Base-by-base conservation (phyloP, 2,113 vertebrate genomes). In the Fukomys damarensis region DNA sequence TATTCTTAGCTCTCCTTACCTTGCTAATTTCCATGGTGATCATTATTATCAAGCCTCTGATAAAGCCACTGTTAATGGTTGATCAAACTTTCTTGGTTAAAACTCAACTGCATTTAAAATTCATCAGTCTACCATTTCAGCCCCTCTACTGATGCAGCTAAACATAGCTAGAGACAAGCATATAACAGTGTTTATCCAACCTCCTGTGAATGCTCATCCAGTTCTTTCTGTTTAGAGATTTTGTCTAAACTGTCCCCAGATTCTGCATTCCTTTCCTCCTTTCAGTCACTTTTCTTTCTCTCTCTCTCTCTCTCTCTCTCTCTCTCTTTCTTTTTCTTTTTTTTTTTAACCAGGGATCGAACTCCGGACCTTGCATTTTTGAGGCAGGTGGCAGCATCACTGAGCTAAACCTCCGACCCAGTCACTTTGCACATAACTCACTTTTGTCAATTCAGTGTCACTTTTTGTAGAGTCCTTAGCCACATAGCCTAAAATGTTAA, bases 91-190 rank as follows among this genome's bases (percentile, higher is more conserved):
- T 84, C 11, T 41, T 79, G n/a, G 9, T 17, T 66, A 68, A 86
- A 63, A n/a, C 32, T 22, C 22, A 72, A 38, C 28, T 2, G 7
- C 43, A 30, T 3, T 58, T 61, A 77, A 79, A 80, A 80, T 56
- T 56, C 22, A 59, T 7, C 11, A 65, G 8, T 38, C 20, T 12
- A 87, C 30, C 14, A 32, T 11, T 54, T 94, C 17, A 58, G 2
- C 2, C 32, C 11, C 3, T 58, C 7, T 1, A 56, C 19, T 1
- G 6, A 16, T 32, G 22, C 1, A 61, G n/a, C 12, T 74, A 8
- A 91, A 17, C 17, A 26, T 24, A 56, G 17, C 13, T 32, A 26
- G 30, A 86, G 72, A 85, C 5, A 41, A 81, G 63, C 6, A 83
- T 4, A 63, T 6, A 91, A 2, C 2, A 11, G 38, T 43, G 10